Conservation (phyloP, 2,113 vertebrate species). For the Typhlomys cinereus region DNA sequence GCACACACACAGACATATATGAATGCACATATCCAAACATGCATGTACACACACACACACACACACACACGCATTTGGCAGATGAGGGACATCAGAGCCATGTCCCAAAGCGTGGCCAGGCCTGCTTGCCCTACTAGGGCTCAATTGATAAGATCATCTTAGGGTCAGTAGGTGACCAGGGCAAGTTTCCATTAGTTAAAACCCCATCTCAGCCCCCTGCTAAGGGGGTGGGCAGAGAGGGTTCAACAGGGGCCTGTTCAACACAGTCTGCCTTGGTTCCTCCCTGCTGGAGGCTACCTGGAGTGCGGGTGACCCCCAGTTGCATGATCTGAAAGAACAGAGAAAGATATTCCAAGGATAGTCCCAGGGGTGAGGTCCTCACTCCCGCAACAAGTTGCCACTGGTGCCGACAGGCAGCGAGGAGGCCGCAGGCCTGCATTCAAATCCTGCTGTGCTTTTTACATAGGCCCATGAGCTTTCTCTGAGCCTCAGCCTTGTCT, state of each 20-base stretch:
- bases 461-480: not conserved
- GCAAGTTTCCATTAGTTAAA: not conserved
- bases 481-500: not conserved
- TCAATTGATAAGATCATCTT: not conserved
- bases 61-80: too few species aligned
- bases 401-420: not conserved
- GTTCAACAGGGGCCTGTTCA: not conserved
- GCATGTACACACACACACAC: too few species aligned
- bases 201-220: not conserved
- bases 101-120: not conserved
- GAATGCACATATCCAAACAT: too few species aligned
- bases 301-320: not conserved
- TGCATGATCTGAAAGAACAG: not conserved
- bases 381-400: not conserved
- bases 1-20: too few species aligned
- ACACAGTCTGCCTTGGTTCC: rapidly evolving
- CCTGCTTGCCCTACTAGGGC: not conserved
- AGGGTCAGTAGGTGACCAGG: not conserved
- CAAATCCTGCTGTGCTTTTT: not conserved
- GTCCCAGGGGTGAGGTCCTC: not conserved
- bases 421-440: not conserved
- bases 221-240: not conserved
- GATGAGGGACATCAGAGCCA: not conserved
- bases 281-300: too few species aligned
- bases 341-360: not conserved